These are phyloP conservation scores for Choloepus didactylus DNA, from an alignment of 2,797 vertebrate genomes.

Conservation along the genomic window DNA sequence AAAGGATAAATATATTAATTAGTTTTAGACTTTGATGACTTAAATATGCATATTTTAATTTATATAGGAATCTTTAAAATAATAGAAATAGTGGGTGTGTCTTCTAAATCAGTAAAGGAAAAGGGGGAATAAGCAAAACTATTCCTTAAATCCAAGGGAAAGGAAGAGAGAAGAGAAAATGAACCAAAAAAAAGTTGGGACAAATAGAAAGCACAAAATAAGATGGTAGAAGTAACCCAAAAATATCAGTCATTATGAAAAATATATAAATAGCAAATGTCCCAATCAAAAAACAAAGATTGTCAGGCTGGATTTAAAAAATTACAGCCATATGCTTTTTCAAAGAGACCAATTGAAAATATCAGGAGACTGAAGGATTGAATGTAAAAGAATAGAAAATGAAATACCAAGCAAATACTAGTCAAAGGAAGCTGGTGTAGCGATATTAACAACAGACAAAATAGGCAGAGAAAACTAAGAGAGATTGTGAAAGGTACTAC, in stretches of 20 bases:
- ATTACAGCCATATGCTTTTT: neutral
- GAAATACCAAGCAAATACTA: neutral
- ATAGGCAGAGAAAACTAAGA: neutral
- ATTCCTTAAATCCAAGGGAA: neutral
- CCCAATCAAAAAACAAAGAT: neutral
- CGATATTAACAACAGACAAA: neutral
- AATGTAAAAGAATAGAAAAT: neutral
- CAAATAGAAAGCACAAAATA: neutral
- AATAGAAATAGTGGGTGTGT: neutral
- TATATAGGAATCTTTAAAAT: slow-evolving; percentile 8
- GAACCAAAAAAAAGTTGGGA: neutral
- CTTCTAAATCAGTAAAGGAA: slow-evolving; percentile 15
- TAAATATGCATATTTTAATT: neutral
- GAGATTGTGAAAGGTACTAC: neutral
- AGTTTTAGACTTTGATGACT: neutral
- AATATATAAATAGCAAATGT: neutral
- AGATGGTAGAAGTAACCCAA: neutral
- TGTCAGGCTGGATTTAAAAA: neutral
- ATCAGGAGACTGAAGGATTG: neutral
- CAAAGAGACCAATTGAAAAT: slow-evolving; percentile 19
- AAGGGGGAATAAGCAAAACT: neutral
- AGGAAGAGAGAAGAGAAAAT: neutral
- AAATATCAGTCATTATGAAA: neutral
- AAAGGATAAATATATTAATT: neutral
- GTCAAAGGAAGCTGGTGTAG: neutral